Evolutionary conservation across 35 echinoderm and acorn worm species (phyloP).

Genomic region (Ophiothrix spiculata): DNA sequence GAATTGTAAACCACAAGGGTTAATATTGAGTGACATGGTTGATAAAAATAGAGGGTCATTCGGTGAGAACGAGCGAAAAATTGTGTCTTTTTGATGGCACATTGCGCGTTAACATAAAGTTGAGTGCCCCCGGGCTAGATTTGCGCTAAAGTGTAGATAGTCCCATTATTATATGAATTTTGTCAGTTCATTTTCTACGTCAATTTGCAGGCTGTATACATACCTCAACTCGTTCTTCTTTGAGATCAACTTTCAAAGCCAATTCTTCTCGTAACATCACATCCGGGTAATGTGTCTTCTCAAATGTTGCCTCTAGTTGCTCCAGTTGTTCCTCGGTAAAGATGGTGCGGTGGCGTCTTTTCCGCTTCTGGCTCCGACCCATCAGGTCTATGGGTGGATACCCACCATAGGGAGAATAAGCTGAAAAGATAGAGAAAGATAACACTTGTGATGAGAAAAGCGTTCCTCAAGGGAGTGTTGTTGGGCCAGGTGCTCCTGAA

Average conservation of each 20-base stretch:
- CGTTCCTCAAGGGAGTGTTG: too few species aligned
- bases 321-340: constrained; percentile 95
- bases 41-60: too few species aligned
- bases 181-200: background rate
- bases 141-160: too few species aligned
- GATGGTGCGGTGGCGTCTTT: constrained; percentile 89
- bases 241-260: constrained; percentile 84
- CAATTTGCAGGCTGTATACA: constrained; percentile 9
- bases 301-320: constrained; percentile 91
- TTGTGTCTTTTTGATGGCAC: too few species aligned
- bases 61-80: too few species aligned
- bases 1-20: too few species aligned
- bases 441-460: too few species aligned
- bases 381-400: constrained; percentile 72
- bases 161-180: background rate
- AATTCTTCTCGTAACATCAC: constrained; percentile 92
- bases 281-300: constrained; percentile 97
- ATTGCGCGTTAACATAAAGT: background rate
- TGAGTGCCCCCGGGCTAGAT: background rate
- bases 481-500: too few species aligned
- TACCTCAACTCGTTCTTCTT: constrained; percentile 96
- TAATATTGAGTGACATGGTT: too few species aligned
- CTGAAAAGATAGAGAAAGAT: constrained; percentile 30
- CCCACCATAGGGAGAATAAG: constrained; percentile 67
- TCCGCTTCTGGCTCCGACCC: constrained; percentile 78